phyloP scores from a whole-genome alignment of 2,113 vertebrate species.

The Bos taurus region DNA sequence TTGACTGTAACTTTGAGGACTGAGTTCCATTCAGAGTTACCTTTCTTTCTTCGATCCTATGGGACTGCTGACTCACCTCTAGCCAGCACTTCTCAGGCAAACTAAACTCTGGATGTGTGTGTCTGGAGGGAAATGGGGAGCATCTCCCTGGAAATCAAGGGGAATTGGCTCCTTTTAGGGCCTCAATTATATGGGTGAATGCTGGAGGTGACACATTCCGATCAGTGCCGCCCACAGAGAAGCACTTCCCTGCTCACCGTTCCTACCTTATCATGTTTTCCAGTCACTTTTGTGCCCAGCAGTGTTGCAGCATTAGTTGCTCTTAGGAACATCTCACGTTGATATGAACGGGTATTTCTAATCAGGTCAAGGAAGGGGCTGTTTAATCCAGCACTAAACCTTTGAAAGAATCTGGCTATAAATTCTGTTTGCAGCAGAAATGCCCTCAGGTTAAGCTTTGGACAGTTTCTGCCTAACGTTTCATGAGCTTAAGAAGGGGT shows the following conservation, averaged over 20 bases:
- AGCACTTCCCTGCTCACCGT: not conserved
- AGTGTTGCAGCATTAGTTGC: not conserved
- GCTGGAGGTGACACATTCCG: not conserved
- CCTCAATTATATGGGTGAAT: not conserved
- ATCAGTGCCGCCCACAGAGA: not conserved
- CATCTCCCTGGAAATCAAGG: not conserved
- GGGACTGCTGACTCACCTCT: not conserved
- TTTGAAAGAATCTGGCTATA: conserved; percentile 32
- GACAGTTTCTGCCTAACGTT: not conserved
- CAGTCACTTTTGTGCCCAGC: not conserved
- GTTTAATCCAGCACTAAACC: conserved; percentile 39
- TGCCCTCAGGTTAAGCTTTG: not conserved
- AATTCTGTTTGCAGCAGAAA: conserved; percentile 38
- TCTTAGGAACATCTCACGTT: not conserved
- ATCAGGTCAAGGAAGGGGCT: not conserved
- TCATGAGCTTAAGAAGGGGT: not conserved
- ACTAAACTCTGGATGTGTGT: not conserved
- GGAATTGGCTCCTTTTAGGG: not conserved
- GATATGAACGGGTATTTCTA: not conserved
- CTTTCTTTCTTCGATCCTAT: not conserved
- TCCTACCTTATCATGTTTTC: not conserved
- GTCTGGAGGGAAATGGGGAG: not conserved
- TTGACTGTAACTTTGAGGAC: not conserved
- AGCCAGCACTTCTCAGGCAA: not conserved
- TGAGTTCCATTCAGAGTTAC: not conserved